Evolutionary conservation across 2,113 vertebrate species (phyloP).

Genomic region (Oncorhynchus masou): DNA sequence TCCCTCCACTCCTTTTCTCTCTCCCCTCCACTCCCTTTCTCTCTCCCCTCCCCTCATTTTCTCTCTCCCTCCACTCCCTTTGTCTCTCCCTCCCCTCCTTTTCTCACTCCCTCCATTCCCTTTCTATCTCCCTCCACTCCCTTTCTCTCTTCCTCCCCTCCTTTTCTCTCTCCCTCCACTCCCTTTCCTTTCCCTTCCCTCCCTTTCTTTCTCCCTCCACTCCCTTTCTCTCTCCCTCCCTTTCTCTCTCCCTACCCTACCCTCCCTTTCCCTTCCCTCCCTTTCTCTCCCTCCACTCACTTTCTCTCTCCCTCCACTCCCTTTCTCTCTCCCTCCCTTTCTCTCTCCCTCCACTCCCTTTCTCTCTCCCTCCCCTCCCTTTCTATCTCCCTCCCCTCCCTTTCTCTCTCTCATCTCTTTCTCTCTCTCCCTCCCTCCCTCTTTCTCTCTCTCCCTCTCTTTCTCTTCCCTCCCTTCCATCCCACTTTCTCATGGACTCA

Average conservation of each 20-base stretch:
- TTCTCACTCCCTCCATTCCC: not conserved
- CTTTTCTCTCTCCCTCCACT: too few species aligned
- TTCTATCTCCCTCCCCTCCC: too few species aligned
- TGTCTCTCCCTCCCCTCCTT: too few species aligned
- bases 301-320: not conserved
- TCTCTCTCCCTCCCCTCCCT: not conserved
- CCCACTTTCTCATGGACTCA: slow-evolving; percentile 1
- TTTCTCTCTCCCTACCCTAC: not conserved
- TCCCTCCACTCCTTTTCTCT: not conserved
- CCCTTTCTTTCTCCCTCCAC: too few species aligned
- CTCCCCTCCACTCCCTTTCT: not conserved
- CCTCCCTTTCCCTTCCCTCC: accelerated
- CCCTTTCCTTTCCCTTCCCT: too few species aligned
- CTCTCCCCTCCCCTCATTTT: too few species aligned
- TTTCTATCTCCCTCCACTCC: not conserved
- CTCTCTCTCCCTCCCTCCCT: not conserved
- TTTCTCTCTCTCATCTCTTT: not conserved
- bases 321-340: too few species aligned
- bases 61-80: too few species aligned
- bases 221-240: too few species aligned
- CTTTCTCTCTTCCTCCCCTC: too few species aligned
- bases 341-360: not conserved
- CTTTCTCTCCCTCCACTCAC: not conserved
- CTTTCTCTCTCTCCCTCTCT: not conserved
- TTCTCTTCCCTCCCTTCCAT: not conserved